These are phyloP conservation scores for Trichosurus vulpecula DNA, from an alignment of 2,797 vertebrate genomes.

Conservation along the genomic window DNA sequence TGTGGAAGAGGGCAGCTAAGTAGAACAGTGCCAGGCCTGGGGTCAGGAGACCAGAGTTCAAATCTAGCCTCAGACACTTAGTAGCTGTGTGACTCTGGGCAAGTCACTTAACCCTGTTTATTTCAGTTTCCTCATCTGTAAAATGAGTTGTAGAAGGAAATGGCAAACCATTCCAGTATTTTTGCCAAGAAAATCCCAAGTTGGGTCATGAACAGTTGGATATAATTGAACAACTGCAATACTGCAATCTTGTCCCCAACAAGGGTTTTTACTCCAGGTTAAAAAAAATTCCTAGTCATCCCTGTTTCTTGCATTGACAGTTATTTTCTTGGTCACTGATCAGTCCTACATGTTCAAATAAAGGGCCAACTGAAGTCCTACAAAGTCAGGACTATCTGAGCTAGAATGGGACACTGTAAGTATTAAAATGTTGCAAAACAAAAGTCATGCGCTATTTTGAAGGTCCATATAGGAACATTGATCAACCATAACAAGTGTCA, in stretches of 20 bases:
- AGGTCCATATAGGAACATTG: not conserved
- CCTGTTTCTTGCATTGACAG: not conserved
- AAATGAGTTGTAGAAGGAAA: not conserved
- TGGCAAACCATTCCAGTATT: not conserved
- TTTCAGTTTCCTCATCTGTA: not conserved
- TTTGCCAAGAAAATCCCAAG: not conserved
- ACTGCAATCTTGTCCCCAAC: not conserved
- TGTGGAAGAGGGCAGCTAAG: not conserved
- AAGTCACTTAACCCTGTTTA: not conserved
- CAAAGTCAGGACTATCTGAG: not conserved
- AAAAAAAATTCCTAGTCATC: not conserved
- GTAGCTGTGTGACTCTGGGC: not conserved
- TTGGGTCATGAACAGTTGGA: not conserved
- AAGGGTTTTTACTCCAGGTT: not conserved
- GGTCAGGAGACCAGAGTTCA: not conserved
- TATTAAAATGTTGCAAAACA: accelerated
- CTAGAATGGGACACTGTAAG: not conserved
- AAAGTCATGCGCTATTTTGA: not conserved
- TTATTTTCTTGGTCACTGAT: not conserved
- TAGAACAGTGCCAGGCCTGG: not conserved
- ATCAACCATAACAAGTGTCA: no score
- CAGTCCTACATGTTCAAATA: not conserved
- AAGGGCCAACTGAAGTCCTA: not conserved
- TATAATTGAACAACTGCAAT: no score
- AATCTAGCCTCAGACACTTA: not conserved